Base-by-base conservation (phyloP, 2,113 vertebrate genomes). In the Meriones unguiculatus region DNA sequence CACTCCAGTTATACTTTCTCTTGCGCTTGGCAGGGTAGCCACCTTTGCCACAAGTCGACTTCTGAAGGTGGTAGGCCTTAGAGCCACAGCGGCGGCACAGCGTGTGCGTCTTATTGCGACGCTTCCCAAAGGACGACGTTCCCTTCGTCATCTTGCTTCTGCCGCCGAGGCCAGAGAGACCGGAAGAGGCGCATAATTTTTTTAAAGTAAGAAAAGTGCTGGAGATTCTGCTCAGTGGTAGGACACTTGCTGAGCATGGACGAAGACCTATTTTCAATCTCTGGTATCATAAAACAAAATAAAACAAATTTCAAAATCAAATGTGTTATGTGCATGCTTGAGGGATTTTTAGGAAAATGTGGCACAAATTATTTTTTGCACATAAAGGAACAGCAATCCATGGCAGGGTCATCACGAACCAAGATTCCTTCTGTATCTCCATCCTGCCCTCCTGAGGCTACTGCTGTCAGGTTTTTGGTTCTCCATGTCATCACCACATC, bases 371-470 rank as follows among this genome's bases (percentile, higher is more conserved):
- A 57, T 76, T 70, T 95, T 12, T 81, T 2, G 46, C 46, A 10
- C 3, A 5, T 54, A 35, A 38, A 6, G 17, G 87, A 12, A 2
- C 9, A 65, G 65, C 11, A 18, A 1, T 35, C 22, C 28, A 17
- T 15, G 38, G 41, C 24, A 81, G n/a, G 4, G 32, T 17, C 78
- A 30, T 13, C 22, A 73, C 22, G 41, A 35, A 15, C 35, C 11
- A 11, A 57, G 57, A 11, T 14, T 38, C 59, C 11, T 65, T 25
- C 54, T 52, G 32, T 0, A 13, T 64, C 25, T 54, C 50, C 0
- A 5, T 18, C 24, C 70, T 65, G 73, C 35, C 14, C 7, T 18
- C 22, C 28, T 2, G 17, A 50, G 5, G 2, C 12, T 1, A 1
- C 7, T 11, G 14, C 35, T 22, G 6, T 41, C 32, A n/a, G 2